Conservation (phyloP, 2,888 invertebrate genomes). For the Ferrisia virgata region DNA sequence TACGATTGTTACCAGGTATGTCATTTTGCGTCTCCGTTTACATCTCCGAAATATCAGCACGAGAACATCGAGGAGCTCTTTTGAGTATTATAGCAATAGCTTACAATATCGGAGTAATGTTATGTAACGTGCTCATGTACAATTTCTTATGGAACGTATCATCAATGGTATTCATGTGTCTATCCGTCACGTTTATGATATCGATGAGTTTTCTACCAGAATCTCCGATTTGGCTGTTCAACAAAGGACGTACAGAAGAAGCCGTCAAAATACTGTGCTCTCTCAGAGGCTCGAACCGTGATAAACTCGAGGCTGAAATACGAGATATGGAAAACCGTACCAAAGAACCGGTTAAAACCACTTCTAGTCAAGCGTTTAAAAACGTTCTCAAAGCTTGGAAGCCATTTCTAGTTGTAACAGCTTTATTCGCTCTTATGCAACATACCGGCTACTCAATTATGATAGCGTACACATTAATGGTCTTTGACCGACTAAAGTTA, state of each 20-base stretch:
- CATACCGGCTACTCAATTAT: background rate
- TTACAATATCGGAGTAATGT: background rate
- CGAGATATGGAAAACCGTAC: background rate
- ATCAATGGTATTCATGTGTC: background rate
- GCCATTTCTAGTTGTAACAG: background rate
- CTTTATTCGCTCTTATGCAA: background rate
- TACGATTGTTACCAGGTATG: background rate
- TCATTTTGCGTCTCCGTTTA: conserved; percentile 19
- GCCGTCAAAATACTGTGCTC: background rate
- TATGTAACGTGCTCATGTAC: background rate
- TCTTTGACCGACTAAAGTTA: background rate
- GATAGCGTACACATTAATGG: conserved; percentile 14
- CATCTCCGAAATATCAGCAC: conserved; percentile 6
- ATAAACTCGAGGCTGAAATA: background rate
- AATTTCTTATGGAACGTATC: background rate
- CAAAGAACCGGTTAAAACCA: background rate
- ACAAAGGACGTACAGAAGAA: background rate
- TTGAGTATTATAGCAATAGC: background rate
- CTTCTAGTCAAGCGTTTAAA: background rate
- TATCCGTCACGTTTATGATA: background rate
- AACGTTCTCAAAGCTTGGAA: background rate
- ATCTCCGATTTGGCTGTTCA: conserved; percentile 26
- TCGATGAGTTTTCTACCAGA: background rate
- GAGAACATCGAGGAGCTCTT: conserved; percentile 7
- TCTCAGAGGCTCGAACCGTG: background rate